Base-by-base conservation (phyloP, 2,113 vertebrate genomes). In the Planiliza haematocheilus region DNA sequence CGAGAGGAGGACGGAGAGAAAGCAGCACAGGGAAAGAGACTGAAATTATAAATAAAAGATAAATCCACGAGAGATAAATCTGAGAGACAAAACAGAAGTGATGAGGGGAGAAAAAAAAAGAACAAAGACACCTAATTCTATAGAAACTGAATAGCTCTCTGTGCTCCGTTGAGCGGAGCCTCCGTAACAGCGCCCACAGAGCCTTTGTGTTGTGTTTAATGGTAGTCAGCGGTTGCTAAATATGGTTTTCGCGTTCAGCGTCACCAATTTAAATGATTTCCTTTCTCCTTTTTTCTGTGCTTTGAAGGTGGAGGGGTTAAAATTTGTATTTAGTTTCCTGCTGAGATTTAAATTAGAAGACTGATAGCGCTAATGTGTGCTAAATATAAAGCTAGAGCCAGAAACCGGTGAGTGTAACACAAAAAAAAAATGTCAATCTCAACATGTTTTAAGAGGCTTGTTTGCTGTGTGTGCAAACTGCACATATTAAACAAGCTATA, bases 21-120 rank as follows among this genome's bases (percentile, higher is more conserved):
- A 34, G n/a, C 8, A 16, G 46, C n/a, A n/a, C n/a, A 14, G 20
- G 55, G 8, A 43, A 46, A 53, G 43, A 41, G 57, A 50, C 36
- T 37, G 53, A 43, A 70, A 63, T 43, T 66, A 42, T 34, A 53
- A 13, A n/a, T 48, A 49, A 82, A 77, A 81, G 48, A 42, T 42
- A 48, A 45, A 69, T 64, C 18, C 76, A 62, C 43, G 12, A 20
- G 66, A 69, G 58, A 59, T n/a, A 34, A 73, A 69, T 52, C 43
- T 59, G 38, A 52, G 66, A 56, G 64, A 38, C 57, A 55, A 82
- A 68, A 69, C 20, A 68, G 63, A 59, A 59, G 16, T 8, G 24
- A 53, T 51, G 42, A 66, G 51, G 50, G 18, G 41, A 14, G 21
- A 37, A 30, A 67, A 11, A 51, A 61, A 34, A 36, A 59, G 74